These are phyloP conservation scores for Hystrix cristata DNA, from an alignment of 2,113 vertebrate genomes.

Conservation along the genomic window DNA sequence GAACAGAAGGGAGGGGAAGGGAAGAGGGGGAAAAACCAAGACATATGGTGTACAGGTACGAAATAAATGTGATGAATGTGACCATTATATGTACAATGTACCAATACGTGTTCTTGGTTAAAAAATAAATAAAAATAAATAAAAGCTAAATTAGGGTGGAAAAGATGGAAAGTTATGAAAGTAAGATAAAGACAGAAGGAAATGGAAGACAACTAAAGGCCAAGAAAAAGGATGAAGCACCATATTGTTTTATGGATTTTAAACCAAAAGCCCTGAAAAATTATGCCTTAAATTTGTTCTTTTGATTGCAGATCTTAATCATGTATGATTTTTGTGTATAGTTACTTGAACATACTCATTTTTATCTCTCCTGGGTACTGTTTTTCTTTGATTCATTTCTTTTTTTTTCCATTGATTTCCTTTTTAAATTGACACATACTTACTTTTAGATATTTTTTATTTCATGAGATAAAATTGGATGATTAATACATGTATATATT, in stretches of 20 bases:
- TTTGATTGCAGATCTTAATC: not conserved
- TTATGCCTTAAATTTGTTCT: slow-evolving; percentile 31
- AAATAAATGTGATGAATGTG: too few species aligned
- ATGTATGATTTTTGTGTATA: not conserved
- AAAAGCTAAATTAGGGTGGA: slow-evolving; percentile 69
- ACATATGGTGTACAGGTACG: too few species aligned
- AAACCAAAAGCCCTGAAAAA: not conserved
- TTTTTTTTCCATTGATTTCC: not conserved
- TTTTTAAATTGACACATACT: not conserved
- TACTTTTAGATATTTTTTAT: not conserved
- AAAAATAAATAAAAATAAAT: too few species aligned
- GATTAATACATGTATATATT: too few species aligned
- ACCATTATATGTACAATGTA: too few species aligned
- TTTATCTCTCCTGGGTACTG: not conserved
- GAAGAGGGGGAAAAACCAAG: too few species aligned
- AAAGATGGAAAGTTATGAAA: slow-evolving; percentile 56
- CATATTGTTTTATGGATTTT: slow-evolving; percentile 38
- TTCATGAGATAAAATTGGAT: not conserved
- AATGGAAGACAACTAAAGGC: slow-evolving; percentile 57
- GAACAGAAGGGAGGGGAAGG: too few species aligned
- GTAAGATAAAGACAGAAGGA: not conserved
- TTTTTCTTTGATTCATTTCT: not conserved
- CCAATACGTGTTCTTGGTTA: too few species aligned
- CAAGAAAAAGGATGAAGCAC: slow-evolving; percentile 49
- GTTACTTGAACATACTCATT: not conserved